These are phyloP conservation scores for Dorcus parallelipipedus DNA, from an alignment of 2,888 invertebrate genomes.

Conservation along the genomic window DNA sequence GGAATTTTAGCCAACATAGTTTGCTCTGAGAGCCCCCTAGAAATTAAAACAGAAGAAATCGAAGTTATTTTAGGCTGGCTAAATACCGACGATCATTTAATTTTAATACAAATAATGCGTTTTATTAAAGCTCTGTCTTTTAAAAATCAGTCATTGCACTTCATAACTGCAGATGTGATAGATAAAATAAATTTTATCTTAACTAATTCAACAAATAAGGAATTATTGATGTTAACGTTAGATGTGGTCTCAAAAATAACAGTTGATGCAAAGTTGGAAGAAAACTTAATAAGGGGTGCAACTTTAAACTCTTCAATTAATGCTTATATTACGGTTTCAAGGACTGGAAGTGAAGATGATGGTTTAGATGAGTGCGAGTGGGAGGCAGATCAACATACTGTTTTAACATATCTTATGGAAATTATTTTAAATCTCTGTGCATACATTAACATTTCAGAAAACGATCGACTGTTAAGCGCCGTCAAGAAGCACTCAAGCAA, in stretches of 20 bases:
- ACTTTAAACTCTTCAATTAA: slow-evolving; percentile 27
- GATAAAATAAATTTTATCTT: slow-evolving; percentile 67
- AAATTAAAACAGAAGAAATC: slow-evolving; percentile 58
- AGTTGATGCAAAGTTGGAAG: slow-evolving; percentile 26
- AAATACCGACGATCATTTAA: slow-evolving; percentile 65
- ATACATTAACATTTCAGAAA: slow-evolving; percentile 16
- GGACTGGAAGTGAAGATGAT: slow-evolving; percentile 19
- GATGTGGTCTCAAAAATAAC: slow-evolving; percentile 52
- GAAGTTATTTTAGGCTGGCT: slow-evolving; percentile 56
- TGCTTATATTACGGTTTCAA: slow-evolving; percentile 28
- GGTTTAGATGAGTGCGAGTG: slow-evolving; percentile 26
- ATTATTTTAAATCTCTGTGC: slow-evolving; percentile 34
- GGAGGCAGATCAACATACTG: slow-evolving; percentile 28
- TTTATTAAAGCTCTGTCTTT: slow-evolving; percentile 54
- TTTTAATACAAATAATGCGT: slow-evolving; percentile 71
- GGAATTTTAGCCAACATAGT: slow-evolving; percentile 84
- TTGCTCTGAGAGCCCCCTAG: slow-evolving; percentile 57
- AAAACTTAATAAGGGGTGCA: slow-evolving; percentile 23
- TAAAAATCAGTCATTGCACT: slow-evolving; percentile 21
- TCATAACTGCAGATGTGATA: slow-evolving; percentile 49
- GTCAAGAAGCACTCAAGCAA: slow-evolving; percentile 19
- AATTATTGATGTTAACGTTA: slow-evolving; percentile 56
- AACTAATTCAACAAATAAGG: slow-evolving; percentile 67
- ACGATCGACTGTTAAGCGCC: slow-evolving; percentile 9
- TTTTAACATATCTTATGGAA: slow-evolving; percentile 32